Evolutionary conservation across 2,888 invertebrate genomes (phyloP), one percentile per base, ranked within the genome.

Genomic region (Eupithecia insigniata): DNA sequence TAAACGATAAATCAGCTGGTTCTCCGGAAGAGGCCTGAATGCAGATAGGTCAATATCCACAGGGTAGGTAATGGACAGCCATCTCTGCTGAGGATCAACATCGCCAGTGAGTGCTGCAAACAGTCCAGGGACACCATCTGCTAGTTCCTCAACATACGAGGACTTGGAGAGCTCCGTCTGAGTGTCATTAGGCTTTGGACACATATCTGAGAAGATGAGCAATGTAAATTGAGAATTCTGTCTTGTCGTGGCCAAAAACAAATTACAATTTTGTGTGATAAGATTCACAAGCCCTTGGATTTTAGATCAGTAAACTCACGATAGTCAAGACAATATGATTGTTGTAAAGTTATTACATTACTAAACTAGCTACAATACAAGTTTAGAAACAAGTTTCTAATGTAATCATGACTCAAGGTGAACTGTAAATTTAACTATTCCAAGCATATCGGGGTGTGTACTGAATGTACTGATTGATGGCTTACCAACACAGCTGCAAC

Each of bases 401-500:
- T 74, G 36, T 68, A 66, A 36, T 68, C 18, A 66, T 70, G 46
- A 60, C 46, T 70, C 70, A 70, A 70, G 72, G 69, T 69, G 39
- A 68, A 26, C 26, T 26, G 55, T 55, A 14, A 26, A 55, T 55
- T 5, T 26, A 55, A 55, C 55, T 55, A 55, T 26, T 55, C 5
- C 14, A 26, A 26, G 26, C 10, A 26, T 55, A 55, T 12, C 26
- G 26, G 22, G 51, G 55, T 55, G 55, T 55, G 22, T 55, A 55
- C 22, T 51, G 22, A 12, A 22, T 22, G 22, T 51, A 26, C 22
- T 51, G 51, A 26, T 55, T 26, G 12, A 55, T 55, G 34, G 94
- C 98, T 96, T 94, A 99, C 99, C 99, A 82, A 99, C 98, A 95
- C 99, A 99, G 70, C 98, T 98, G 88, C 99, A 99, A 92, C 99